Evolutionary conservation across 2,113 vertebrate species (phyloP).

Genomic region (Ibidorhyncha struthersii): DNA sequence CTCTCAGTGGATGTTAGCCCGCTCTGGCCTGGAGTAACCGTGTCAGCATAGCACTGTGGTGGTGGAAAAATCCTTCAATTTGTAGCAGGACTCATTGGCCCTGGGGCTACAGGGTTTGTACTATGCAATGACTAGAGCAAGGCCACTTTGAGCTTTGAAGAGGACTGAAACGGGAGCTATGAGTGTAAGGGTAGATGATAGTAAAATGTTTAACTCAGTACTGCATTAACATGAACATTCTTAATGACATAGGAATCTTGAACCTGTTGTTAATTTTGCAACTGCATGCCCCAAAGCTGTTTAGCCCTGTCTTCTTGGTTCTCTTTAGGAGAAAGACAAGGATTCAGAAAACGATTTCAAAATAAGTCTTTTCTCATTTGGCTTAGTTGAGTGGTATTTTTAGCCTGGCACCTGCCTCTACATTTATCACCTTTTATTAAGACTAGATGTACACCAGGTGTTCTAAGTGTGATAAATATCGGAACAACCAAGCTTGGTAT

Average conservation of each 20-base stretch:
- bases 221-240: neutral
- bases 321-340: neutral
- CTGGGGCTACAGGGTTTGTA: neutral
- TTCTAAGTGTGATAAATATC: neutral
- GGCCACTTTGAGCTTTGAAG: rapidly evolving
- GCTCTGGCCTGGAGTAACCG: neutral
- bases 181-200: neutral
- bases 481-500: neutral
- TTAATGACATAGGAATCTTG: neutral
- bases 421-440: neutral
- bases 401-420: neutral
- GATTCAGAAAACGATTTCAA: neutral
- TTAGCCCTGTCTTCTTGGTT: neutral
- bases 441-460: neutral
- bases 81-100: neutral
- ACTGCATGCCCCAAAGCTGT: neutral
- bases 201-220: neutral
- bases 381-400: neutral
- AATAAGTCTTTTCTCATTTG: neutral
- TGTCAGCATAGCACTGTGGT: neutral
- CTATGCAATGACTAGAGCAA: neutral
- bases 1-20: neutral
- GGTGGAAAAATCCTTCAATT: neutral
- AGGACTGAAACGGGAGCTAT: rapidly evolving
- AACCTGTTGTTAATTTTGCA: neutral